phyloP scores from a whole-genome alignment of 1,140 invertebrate genomes.

The Diuraphis noxia region DNA sequence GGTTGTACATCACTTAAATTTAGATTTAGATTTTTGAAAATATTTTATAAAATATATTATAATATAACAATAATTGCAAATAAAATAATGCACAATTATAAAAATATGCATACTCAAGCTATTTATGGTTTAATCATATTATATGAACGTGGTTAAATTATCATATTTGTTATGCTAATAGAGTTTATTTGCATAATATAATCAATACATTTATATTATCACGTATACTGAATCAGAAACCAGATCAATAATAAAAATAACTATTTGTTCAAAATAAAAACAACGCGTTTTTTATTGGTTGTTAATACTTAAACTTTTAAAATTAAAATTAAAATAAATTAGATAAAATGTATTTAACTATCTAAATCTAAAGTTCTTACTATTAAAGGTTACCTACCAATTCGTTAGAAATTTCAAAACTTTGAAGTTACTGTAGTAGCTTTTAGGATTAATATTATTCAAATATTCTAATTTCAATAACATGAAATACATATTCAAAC shows the following conservation, averaged over 20 bases:
- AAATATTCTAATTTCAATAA: constrained; percentile 12
- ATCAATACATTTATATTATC: neutral
- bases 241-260: neutral
- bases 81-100: neutral
- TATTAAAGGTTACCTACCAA: neutral
- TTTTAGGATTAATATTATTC: constrained; percentile 11
- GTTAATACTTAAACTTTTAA: neutral
- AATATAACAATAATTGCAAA: neutral
- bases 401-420: constrained; percentile 4
- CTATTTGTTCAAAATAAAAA: neutral
- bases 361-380: neutral
- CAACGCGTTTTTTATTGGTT: neutral
- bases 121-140: neutral
- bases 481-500: neutral
- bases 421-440: neutral
- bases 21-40: no score
- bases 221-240: neutral
- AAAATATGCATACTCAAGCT: neutral
- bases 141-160: neutral
- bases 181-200: neutral
- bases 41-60: neutral
- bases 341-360: neutral
- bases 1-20: no score
- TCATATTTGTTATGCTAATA: constrained; percentile 3
- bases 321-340: neutral